Evolutionary conservation across 2,113 vertebrate species (phyloP), one percentile per base, ranked within the genome.

Genomic region (Poeciliopsis prolifica): DNA sequence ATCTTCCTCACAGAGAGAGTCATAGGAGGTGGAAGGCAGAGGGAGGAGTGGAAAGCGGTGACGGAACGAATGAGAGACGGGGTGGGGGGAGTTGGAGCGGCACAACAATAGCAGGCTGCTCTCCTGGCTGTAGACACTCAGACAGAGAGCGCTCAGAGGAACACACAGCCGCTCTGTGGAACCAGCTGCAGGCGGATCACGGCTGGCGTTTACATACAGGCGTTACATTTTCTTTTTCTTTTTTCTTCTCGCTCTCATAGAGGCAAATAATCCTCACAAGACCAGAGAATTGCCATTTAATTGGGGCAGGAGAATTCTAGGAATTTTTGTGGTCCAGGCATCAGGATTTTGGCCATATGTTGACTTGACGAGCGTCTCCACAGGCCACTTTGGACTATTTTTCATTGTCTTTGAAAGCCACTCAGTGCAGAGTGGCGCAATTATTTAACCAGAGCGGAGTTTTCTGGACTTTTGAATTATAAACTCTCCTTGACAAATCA

Each of bases 81-180:
- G 81, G n/a, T n/a, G 0, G 24, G 80, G 78, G 88, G 86, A 91
- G 87, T 58, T 26, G 79, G 19, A 91, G 86, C 83, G 66, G 89
- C 90, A 93, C 89, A 94, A 94, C 94, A 95, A 95, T 94, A 95
- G 95, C 91, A 85, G 89, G 89, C 86, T 91, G 91, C 92, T 92
- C 90, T 92, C 87, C 89, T 91, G 90, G 86, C 90, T 75, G 85
- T 85, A 91, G 88, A 89, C 91, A 90, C 91, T 91, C 80, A 87
- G 84, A 84, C 86, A 86, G 86, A 78, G 78, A 72, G 86, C 65
- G 83, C 79, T 83, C 83, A 79, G 72, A 84, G 80, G 82, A 76
- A 81, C 74, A 74, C 86, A 83, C 84, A 77, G 81, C 78, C 81
- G 65, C 87, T 81, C 78, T 65, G 86, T 84, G 22, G 19, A 79